Evolutionary conservation across 2,797 vertebrate species (phyloP).

Genomic region (Alosa sapidissima): DNA sequence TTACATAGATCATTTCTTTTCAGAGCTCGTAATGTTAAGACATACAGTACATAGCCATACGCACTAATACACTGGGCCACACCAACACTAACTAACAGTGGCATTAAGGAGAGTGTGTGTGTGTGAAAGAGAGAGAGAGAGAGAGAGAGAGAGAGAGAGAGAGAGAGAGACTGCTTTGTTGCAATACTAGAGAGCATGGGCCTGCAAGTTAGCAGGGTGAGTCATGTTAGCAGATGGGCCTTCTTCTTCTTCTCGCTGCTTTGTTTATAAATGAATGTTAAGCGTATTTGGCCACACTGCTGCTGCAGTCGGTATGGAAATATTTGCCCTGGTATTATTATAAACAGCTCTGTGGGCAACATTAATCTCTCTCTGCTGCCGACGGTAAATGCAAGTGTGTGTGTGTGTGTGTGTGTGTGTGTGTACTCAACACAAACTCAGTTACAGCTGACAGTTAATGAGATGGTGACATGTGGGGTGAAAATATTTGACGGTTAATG

Average conservation of each 20-base stretch:
- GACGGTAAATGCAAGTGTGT: not conserved
- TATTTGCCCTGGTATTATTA: slow-evolving; percentile 13
- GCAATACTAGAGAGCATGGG: not conserved
- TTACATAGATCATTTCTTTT: not conserved
- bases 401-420: not conserved
- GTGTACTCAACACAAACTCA: not conserved
- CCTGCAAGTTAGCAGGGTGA: not conserved
- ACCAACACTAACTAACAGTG: too few species aligned
- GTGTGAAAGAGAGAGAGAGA: too few species aligned
- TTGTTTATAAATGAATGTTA: slow-evolving; percentile 22
- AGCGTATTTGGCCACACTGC: not conserved
- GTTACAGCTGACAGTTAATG: not conserved
- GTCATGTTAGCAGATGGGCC: slow-evolving; percentile 5
- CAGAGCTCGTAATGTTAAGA: too few species aligned
- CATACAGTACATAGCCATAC: too few species aligned
- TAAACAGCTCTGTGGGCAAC: not conserved
- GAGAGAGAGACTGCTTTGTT: not conserved
- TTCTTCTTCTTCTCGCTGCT: not conserved
- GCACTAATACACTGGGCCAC: too few species aligned
- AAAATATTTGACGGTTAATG: not conserved
- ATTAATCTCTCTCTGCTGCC: not conserved
- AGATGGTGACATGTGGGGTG: not conserved
- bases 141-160: too few species aligned
- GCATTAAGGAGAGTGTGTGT: too few species aligned
- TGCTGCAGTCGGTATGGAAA: slow-evolving; percentile 11